Conservation (phyloP, 2,888 invertebrate species). For the Sinodicranocentrus sp. region DNA sequence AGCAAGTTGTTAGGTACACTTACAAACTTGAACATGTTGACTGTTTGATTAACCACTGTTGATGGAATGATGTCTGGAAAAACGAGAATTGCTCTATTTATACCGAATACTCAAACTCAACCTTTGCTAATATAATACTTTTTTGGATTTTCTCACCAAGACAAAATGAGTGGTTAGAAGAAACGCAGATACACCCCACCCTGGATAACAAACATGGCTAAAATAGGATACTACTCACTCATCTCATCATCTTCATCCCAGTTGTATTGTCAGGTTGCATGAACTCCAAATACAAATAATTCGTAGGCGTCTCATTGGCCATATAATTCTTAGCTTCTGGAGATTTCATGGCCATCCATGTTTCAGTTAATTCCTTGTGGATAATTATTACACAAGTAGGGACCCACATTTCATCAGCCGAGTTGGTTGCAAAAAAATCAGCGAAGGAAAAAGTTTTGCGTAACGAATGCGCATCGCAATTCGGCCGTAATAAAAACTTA, state of each 20-base stretch:
- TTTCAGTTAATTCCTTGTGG: not conserved
- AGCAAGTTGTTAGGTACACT: slow-evolving; percentile 54
- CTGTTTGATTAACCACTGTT: slow-evolving; percentile 52
- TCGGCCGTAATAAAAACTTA: no score
- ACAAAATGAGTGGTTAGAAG: not conserved
- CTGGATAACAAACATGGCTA: not conserved
- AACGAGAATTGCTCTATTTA: slow-evolving; percentile 57
- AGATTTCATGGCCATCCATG: slow-evolving; percentile 7
- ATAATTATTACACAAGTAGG: slow-evolving; percentile 20
- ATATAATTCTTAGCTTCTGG: not conserved
- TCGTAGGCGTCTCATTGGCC: slow-evolving; percentile 12
- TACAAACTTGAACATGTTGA: slow-evolving; percentile 73
- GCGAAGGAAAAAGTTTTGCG: not conserved
- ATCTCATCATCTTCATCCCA: not conserved
- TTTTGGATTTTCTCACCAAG: not conserved
- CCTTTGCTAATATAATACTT: not conserved
- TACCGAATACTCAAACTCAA: slow-evolving; percentile 29
- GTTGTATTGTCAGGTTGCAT: slow-evolving; percentile 12
- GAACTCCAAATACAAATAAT: slow-evolving; percentile 19
- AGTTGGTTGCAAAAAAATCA: slow-evolving; percentile 3
- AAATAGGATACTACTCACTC: not conserved
- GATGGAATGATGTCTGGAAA: slow-evolving; percentile 60
- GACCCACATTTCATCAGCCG: slow-evolving; percentile 13
- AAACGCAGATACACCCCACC: slow-evolving; percentile 39
- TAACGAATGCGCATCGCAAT: not conserved